These are phyloP conservation scores for Sturnira hondurensis DNA, from an alignment of 2,113 vertebrate genomes.

Conservation along the genomic window DNA sequence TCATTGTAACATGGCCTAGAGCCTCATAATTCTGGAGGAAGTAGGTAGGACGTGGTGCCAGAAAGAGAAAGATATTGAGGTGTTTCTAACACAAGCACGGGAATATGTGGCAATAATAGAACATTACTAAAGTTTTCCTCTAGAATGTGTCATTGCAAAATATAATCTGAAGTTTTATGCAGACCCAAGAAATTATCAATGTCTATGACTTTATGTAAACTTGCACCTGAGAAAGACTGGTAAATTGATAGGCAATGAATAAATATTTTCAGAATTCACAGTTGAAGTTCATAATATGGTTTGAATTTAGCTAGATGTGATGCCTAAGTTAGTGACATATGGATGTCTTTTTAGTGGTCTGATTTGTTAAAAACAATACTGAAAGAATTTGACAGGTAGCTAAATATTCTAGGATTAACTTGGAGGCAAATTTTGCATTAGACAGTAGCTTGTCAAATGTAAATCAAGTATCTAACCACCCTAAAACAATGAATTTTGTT, in stretches of 20 bases:
- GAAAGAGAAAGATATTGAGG: slow-evolving; percentile 60
- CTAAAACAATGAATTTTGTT: slow-evolving; percentile 42
- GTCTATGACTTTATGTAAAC: slow-evolving; percentile 46
- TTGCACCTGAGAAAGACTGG: slow-evolving; percentile 13
- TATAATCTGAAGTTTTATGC: neutral
- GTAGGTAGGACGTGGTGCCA: slow-evolving; percentile 46
- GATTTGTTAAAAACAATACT: neutral
- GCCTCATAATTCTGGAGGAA: slow-evolving; percentile 39
- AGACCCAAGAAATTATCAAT: neutral
- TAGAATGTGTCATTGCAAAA: slow-evolving; percentile 55
- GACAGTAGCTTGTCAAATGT: neutral
- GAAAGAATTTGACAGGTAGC: neutral
- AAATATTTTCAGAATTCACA: neutral
- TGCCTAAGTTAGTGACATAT: neutral
- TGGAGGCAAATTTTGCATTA: neutral
- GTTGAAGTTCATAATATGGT: neutral
- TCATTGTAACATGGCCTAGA: slow-evolving; percentile 50
- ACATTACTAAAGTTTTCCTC: slow-evolving; percentile 58
- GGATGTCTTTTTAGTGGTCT: neutral
- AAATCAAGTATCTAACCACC: neutral
- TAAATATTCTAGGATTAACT: neutral
- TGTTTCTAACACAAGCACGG: slow-evolving; percentile 38
- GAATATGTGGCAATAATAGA: slow-evolving; percentile 49
- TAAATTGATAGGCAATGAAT: slow-evolving; percentile 11
- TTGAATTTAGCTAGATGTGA: neutral